phyloP scores from a whole-genome alignment of 2,797 vertebrate species.

The Lacerta agilis region DNA sequence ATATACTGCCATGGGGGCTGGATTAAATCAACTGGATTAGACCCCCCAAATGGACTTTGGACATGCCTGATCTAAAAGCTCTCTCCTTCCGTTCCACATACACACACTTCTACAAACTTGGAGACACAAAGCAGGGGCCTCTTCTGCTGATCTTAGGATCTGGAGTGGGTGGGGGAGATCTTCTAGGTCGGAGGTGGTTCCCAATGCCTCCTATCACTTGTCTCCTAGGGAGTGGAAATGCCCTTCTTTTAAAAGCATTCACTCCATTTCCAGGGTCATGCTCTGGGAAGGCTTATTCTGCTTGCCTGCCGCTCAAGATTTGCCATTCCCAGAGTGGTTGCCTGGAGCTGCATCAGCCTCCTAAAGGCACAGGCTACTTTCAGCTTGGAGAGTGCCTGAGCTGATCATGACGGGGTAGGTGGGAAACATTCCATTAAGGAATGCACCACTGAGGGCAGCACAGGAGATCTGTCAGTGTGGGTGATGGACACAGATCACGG shows the following conservation, averaged over 20 bases:
- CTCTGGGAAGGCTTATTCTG: too few relatives aligned
- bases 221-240: background rate
- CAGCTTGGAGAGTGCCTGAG: background rate
- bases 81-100: too few relatives aligned
- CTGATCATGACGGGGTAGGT: background rate
- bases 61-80: too few relatives aligned
- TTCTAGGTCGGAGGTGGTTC: background rate
- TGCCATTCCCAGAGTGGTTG: background rate
- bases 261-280: background rate
- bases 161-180: too few relatives aligned
- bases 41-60: too few relatives aligned
- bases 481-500: background rate
- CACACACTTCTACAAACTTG: too few relatives aligned
- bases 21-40: too few relatives aligned
- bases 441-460: background rate
- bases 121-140: too few relatives aligned
- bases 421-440: background rate
- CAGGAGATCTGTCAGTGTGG: background rate
- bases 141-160: too few relatives aligned
- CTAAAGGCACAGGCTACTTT: background rate
- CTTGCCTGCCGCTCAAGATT: background rate
- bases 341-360: background rate
- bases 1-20: too few relatives aligned
- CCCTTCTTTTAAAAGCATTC: background rate
- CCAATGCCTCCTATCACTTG: background rate